Evolutionary conservation across 2,797 vertebrate genomes (phyloP).

Genomic region (Phataginus tetradactyla): DNA sequence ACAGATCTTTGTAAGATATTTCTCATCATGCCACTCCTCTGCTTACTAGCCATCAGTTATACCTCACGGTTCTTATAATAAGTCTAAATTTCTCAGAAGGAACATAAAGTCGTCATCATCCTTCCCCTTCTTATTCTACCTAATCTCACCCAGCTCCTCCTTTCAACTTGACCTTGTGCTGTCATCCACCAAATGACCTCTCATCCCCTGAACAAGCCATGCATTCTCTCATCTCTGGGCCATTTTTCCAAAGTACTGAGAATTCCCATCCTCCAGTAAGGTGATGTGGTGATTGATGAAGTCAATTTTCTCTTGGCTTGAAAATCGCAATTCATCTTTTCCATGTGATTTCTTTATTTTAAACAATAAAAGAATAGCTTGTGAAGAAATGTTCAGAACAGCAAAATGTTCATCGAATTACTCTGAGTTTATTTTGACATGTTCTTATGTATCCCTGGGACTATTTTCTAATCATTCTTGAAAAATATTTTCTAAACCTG

Average conservation of each 20-base stretch:
- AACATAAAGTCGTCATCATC: background rate
- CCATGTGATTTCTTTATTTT: constrained; percentile 22
- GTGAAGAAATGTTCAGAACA: constrained; percentile 30
- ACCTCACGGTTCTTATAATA: background rate
- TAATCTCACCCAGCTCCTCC: background rate
- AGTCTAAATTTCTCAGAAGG: background rate
- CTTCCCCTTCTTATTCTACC: background rate
- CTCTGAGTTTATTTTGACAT: constrained; percentile 41
- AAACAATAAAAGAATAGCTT: constrained; percentile 44
- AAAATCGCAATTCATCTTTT: constrained; percentile 17
- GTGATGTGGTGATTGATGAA: background rate
- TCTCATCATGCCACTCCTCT: background rate
- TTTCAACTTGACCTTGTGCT: background rate
- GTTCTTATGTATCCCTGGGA: background rate
- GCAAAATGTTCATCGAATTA: constrained; percentile 19
- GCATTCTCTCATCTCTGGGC: background rate
- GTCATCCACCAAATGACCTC: background rate
- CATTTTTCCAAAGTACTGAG: background rate
- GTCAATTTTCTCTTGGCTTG: constrained; percentile 31
- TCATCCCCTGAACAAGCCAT: background rate
- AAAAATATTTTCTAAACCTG: constrained; percentile 56
- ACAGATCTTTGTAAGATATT: background rate
- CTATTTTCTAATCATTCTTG: constrained; percentile 37
- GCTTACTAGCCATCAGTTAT: background rate
- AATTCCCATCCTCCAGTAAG: background rate